A percentile compares a stretch with the other conserved stretches of the same genome.
phyloP scores from a whole-genome alignment of 2,797 vertebrate genomes.

The Silurus aristotelis region DNA sequence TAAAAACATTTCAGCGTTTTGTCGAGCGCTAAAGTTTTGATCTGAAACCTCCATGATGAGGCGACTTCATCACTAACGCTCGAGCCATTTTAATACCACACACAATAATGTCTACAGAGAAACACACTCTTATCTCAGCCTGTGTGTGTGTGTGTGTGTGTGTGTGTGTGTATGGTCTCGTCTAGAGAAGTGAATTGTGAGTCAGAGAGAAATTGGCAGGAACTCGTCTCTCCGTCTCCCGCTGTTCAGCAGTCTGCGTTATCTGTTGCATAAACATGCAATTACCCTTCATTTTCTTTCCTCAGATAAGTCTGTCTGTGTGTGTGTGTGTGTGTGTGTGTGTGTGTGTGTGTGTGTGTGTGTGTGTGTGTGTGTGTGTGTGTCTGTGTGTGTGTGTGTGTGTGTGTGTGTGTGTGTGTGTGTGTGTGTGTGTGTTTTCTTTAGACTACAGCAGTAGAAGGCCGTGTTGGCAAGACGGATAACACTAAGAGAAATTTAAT shows the following conservation, averaged over 20 bases:
- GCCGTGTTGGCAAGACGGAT: neutral
- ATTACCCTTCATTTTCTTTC: conserved; percentile 27
- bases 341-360: neutral
- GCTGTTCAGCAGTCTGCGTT: conserved; percentile 71
- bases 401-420: neutral
- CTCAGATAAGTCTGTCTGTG: conserved; percentile 6
- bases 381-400: conserved; percentile 1
- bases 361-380: neutral
- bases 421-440: neutral
- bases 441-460: neutral
- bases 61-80: conserved; percentile 2
- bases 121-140: conserved; percentile 36
- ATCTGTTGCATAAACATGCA: conserved; percentile 72
- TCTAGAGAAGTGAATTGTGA: conserved; percentile 63
- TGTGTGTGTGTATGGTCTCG: conserved; percentile 36
- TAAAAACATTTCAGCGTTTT: conserved; percentile 9
- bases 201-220: conserved; percentile 69
- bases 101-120: conserved; percentile 7
- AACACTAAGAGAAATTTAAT: neutral
- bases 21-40: neutral
- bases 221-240: conserved; percentile 65
- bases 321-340: conserved; percentile 6
- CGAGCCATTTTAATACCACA: neutral
- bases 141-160: conserved; percentile 12
- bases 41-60: neutral